A percentile compares a stretch with the other conserved stretches of the same genome.
Conservation (phyloP, 2,888 invertebrate species). For the Onchidella celtica region DNA sequence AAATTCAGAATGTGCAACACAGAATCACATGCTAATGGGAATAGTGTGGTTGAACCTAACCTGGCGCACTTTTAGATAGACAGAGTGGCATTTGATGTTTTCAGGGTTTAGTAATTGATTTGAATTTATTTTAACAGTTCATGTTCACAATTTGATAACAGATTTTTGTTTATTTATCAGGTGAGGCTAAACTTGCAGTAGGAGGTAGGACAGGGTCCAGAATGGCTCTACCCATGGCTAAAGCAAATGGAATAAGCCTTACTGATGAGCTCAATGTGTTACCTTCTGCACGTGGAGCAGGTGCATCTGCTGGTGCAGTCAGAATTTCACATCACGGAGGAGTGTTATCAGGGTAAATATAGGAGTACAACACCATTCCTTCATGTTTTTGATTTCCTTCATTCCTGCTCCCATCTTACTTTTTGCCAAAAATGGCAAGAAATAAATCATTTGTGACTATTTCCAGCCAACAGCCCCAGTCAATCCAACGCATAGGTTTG, state of each 20-base stretch:
- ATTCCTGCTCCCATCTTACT: too few species aligned
- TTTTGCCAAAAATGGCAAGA: too few species aligned
- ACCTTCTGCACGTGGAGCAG: neutral
- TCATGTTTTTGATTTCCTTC: too few species aligned
- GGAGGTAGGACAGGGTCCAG: constrained; percentile 65
- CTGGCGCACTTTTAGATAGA: neutral
- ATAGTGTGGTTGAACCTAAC: too few species aligned
- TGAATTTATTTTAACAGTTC: too few species aligned
- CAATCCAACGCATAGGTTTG: too few species aligned
- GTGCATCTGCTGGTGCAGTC: neutral
- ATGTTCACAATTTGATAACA: too few species aligned
- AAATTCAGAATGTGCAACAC: too few species aligned
- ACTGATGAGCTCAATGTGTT: constrained; percentile 67
- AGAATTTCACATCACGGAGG: constrained; percentile 35
- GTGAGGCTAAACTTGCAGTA: constrained; percentile 24
- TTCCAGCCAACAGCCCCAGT: too few species aligned
- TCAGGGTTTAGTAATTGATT: neutral
- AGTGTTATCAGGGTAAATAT: neutral
- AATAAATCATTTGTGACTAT: too few species aligned
- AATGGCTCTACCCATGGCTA: constrained; percentile 73
- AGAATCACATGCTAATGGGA: too few species aligned
- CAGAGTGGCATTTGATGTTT: neutral
- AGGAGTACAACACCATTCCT: too few species aligned
- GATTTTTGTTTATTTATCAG: neutral
- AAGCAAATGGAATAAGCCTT: constrained; percentile 74